Percentiles rank a stretch among this genome's conserved stretches.
Conservation (phyloP, 2,797 vertebrate species). For the Propithecus deckenii region DNA sequence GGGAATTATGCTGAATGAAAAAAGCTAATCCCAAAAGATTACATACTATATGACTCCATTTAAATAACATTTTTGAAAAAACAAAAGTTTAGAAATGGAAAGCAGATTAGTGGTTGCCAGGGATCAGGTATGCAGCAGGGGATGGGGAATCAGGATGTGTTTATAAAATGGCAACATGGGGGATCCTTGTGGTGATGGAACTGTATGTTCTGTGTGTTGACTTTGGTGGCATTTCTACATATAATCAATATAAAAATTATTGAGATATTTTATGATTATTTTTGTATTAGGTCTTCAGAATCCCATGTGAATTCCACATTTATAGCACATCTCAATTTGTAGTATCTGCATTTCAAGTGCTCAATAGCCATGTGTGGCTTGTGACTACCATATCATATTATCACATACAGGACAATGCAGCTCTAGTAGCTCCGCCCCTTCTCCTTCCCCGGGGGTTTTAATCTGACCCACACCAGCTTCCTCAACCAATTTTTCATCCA, state of each 20-base stretch:
- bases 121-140: not conserved
- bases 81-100: too few relatives aligned
- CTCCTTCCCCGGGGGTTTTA: not conserved
- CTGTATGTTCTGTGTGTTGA: too few relatives aligned
- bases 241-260: too few relatives aligned
- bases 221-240: not conserved
- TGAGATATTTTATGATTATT: not conserved
- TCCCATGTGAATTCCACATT: not conserved
- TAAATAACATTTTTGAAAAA: too few relatives aligned
- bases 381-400: not conserved
- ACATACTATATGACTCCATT: too few relatives aligned
- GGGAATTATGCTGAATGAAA: too few relatives aligned
- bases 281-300: not conserved
- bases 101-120: not conserved
- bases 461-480: not conserved
- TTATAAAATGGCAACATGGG: too few relatives aligned
- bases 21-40: too few relatives aligned
- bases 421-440: not conserved
- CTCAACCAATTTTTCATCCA: not conserved
- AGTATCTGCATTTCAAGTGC: not conserved
- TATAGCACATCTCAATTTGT: not conserved
- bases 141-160: too few relatives aligned
- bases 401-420: not conserved
- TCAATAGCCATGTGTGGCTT: not conserved
- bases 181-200: too few relatives aligned